Evolutionary conservation across 2,797 vertebrate species (phyloP).

Genomic region (Bovichtus variegatus): DNA sequence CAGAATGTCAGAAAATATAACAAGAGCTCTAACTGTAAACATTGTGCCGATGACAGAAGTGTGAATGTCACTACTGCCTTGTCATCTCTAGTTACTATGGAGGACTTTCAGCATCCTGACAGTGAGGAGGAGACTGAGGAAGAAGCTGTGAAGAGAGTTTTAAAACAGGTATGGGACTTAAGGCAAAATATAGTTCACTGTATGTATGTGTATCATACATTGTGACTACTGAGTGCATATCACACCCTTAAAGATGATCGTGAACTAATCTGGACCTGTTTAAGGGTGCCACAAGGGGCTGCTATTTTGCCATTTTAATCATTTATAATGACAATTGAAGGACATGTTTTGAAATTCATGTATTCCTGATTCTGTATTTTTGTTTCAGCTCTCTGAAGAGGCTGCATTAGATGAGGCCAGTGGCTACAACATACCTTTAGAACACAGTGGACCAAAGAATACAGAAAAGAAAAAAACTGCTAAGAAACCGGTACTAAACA

Average conservation of each 20-base stretch:
- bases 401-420: conserved; percentile 92
- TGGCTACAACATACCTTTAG: conserved; percentile 93
- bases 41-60: not conserved
- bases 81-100: conserved; percentile 87
- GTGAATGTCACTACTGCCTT: conserved; percentile 9
- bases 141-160: conserved; percentile 88
- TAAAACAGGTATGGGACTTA: conserved; percentile 88
- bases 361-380: conserved; percentile 15
- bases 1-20: conserved; percentile 11
- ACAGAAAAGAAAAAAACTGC: conserved; percentile 68
- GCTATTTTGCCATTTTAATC: conserved; percentile 58
- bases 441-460: conserved; percentile 81
- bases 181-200: not conserved
- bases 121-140: conserved; percentile 96
- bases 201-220: conserved; percentile 7
- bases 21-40: not conserved
- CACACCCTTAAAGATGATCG: not conserved
- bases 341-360: conserved; percentile 6
- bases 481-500: conserved; percentile 73
- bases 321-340: conserved; percentile 18
- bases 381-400: conserved; percentile 92
- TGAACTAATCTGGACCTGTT: not conserved
- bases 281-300: conserved; percentile 70
- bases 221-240: not conserved
- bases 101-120: conserved; percentile 88